Conservation (phyloP, 1,140 invertebrate genomes). For the Bombus waltoni region DNA sequence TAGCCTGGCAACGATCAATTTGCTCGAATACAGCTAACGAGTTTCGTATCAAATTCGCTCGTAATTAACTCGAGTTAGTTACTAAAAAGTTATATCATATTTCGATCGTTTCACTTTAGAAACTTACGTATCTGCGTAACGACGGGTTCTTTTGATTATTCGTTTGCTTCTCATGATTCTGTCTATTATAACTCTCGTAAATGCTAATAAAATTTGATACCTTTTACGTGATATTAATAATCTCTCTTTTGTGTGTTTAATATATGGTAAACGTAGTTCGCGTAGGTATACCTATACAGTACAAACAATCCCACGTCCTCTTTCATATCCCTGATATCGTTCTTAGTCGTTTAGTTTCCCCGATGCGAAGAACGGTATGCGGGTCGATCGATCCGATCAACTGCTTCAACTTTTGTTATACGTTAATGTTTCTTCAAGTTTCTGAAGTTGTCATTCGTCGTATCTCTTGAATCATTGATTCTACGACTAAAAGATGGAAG, state of each 20-base stretch:
- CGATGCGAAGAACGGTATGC: not conserved
- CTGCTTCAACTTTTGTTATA: constrained; percentile 2
- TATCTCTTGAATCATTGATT: constrained; percentile 1
- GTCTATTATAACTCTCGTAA: constrained; percentile 20
- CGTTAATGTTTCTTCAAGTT: not conserved
- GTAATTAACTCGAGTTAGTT: not conserved
- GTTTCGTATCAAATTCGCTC: constrained; percentile 9
- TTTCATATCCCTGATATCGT: constrained; percentile 32
- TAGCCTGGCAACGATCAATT: constrained; percentile 9
- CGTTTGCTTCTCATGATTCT: not conserved
- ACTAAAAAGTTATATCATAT: not conserved
- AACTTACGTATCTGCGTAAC: not conserved
- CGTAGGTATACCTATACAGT: constrained; percentile 36
- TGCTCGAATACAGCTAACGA: constrained; percentile 8
- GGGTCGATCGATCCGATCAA: constrained; percentile 28
- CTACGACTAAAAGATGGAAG: not conserved
- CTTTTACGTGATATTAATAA: constrained; percentile 14
- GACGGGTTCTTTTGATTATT: not conserved
- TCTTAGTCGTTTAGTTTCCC: not conserved
- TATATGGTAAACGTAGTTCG: constrained; percentile 40
- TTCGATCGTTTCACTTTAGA: not conserved
- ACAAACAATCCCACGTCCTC: constrained; percentile 30
- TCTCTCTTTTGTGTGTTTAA: constrained; percentile 4
- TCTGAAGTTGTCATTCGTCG: not conserved
- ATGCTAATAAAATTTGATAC: constrained; percentile 38